These are phyloP conservation scores for Aleiodes testaceus DNA, from an alignment of 2,888 invertebrate genomes.

Conservation along the genomic window DNA sequence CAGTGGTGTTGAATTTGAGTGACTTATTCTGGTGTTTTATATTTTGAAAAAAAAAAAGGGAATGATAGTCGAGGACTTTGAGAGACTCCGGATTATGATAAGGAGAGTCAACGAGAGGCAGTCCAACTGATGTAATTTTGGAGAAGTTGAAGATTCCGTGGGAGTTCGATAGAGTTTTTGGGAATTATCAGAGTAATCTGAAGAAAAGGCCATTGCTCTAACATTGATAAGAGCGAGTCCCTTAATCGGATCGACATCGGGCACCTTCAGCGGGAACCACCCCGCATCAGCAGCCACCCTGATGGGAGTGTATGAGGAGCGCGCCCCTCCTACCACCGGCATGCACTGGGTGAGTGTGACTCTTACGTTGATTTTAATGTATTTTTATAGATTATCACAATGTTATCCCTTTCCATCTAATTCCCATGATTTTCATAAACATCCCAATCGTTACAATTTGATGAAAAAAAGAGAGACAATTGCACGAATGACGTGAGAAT, in stretches of 20 bases:
- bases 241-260: constrained; percentile 67
- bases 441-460: constrained; percentile 40
- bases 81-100: neutral
- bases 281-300: constrained; percentile 75
- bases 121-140: no score
- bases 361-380: neutral
- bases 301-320: constrained; percentile 95
- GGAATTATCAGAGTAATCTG: no score
- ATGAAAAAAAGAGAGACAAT: constrained; percentile 35
- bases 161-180: no score
- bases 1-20: constrained; percentile 21
- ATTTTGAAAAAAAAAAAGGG: no score
- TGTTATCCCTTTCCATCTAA: neutral
- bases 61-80: no score
- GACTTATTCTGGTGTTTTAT: constrained; percentile 34
- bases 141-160: no score
- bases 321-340: constrained; percentile 85
- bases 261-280: constrained; percentile 70
- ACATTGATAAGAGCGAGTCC: constrained; percentile 73
- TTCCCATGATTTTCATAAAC: constrained; percentile 36
- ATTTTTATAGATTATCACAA: constrained; percentile 1
- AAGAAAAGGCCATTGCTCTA: constrained; percentile 73
- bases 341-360: constrained; percentile 88
- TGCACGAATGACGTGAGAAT: constrained; percentile 42
- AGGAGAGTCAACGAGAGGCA: constrained; percentile 20